Evolutionary conservation across 2,888 invertebrate genomes (phyloP), one percentile per base, ranked within the genome.

Genomic region (Eugnorisma glareosa): DNA sequence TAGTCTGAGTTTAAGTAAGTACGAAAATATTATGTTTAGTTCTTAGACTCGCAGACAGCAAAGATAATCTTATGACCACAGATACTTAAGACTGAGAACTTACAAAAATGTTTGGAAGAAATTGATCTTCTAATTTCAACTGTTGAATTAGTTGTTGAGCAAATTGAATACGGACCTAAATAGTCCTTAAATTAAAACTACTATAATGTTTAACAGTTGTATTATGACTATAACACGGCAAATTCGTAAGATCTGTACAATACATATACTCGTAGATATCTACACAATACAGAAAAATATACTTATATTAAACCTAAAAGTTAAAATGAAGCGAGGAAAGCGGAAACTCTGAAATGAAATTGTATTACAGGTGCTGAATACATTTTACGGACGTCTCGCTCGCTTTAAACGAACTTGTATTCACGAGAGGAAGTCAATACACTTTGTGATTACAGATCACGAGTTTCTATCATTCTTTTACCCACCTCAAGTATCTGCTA

Each of bases 21-120:
- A 61, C 45, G 59, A 74, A 70, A 66, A 76, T 75, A 76, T 83
- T 73, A 70, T 73, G 35, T 57, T 68, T 40, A 64, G 45, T 70
- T 31, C n/a, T 57, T 68, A 69, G 31, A 69, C 57, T 35, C n/a
- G 35, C 40, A 51, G 54, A 35, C 37, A 45, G 31, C 40, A n/a
- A 59, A 68, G 59, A 40, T 48, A 0, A 76, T 77, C 35, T 18
- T n/a, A n/a, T n/a, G n/a, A n/a, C n/a, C n/a, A n/a, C n/a, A n/a
- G n/a, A n/a, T n/a, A n/a, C n/a, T n/a, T 24, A 35, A 43, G 10
- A 13, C 7, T n/a, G 35, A 10, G 35, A 8, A 43, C 15, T 4
- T 43, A 8, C 24, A 45, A 37, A 51, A 24, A 15, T 31, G 1
- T 66, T 64, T 5, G 8, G 63, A 31, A 28, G 13, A 28, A 54